These are phyloP conservation scores for Harpegnathos saltator DNA, from an alignment of 1,140 invertebrate species.

Conservation along the genomic window DNA sequence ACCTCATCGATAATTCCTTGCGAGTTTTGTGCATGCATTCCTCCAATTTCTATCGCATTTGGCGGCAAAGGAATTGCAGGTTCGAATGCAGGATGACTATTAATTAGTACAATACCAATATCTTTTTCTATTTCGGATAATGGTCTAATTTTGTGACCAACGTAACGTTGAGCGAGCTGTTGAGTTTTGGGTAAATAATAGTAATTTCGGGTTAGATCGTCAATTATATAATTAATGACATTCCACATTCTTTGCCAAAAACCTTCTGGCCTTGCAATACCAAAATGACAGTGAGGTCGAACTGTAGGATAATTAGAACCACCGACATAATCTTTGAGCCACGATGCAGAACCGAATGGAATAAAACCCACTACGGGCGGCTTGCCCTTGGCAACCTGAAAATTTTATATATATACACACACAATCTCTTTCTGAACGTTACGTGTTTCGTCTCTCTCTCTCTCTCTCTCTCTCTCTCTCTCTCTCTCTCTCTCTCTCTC, in stretches of 20 bases:
- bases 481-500: too few species aligned
- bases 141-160: constrained; percentile 14
- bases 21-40: constrained; percentile 67
- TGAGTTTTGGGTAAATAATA: constrained; percentile 28
- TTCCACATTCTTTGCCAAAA: constrained; percentile 48
- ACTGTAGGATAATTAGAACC: constrained; percentile 43
- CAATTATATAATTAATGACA: not conserved
- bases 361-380: constrained; percentile 35
- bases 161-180: not conserved
- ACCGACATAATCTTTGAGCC: constrained; percentile 29
- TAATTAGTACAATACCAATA: constrained; percentile 36
- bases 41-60: constrained; percentile 77
- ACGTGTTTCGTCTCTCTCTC: too few species aligned
- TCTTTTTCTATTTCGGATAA: constrained; percentile 49
- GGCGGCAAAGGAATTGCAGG: constrained; percentile 70
- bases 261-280: not conserved
- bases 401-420: not conserved
- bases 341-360: constrained; percentile 27
- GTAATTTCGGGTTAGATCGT: constrained; percentile 36
- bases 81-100: constrained; percentile 30
- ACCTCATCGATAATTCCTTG: not conserved
- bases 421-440: not conserved
- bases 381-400: constrained; percentile 42
- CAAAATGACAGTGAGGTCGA: not conserved
- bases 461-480: too few species aligned